Evolutionary conservation across 1,140 invertebrate genomes (phyloP), one percentile per base, ranked within the genome.

Genomic region (Magallana angulata): DNA sequence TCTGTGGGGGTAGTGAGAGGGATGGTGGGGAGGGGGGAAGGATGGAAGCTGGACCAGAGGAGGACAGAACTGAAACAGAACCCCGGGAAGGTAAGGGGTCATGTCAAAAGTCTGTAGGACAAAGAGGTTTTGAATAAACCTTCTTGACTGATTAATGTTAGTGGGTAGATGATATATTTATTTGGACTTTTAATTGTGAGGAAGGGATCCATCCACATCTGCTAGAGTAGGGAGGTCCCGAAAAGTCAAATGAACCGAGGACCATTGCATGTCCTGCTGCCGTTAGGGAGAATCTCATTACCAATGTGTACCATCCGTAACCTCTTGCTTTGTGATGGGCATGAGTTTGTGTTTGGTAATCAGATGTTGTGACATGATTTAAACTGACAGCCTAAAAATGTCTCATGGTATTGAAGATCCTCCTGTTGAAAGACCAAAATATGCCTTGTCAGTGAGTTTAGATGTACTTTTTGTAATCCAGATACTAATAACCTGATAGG

Each of bases 81-180:
- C 68, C 24, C 24, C 68, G 11, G 68, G 68, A 76, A 76, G 68
- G 68, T 76, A 76, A 76, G 68, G 68, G 68, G 68, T 36, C 64
- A 30, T 48, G 2, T 48, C 36, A 48, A 48, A 48, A 48, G 3
- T 4, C 3, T 48, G 36, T 48, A 48, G 36, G 36, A 48, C 36
- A 48, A 48, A 48, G 36, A 48, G 36, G 36, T 4, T 48, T 48
- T 48, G 5, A 48, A 48, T 48, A 5, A 2, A 48, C 36, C 36
- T 48, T 48, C 3, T 48, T 48, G 36, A 5, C 5, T 4, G 5
- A 48, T 48, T 48, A 48, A 48, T 48, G 36, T 4, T 48, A 48
- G 3, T n/a, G n/a, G 9, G 64, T 68, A 9, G 64, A 18, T 24
- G 16, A 30, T 12, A 9, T 30, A 12, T 18, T 24, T 18, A 68